phyloP scores from a whole-genome alignment of 2,797 vertebrate genomes.

The Diplodus puntazzo region DNA sequence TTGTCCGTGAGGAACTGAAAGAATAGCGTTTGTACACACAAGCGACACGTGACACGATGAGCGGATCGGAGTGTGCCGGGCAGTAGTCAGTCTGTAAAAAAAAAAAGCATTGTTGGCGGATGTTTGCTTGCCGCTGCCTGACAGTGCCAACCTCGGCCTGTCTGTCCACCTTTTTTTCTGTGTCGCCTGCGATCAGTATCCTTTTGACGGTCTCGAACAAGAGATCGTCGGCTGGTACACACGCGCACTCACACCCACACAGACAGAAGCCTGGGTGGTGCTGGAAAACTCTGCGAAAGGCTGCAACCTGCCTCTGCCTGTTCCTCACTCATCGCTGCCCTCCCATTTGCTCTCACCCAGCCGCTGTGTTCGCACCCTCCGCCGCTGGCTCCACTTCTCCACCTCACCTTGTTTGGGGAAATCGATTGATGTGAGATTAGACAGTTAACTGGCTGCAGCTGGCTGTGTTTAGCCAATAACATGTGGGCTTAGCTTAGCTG shows the following conservation, averaged over 20 bases:
- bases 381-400: conserved; percentile 59
- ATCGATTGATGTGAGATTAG: conserved; percentile 81
- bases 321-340: conserved; percentile 48
- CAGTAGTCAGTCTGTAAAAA: conserved; percentile 5
- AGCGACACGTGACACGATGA: conserved; percentile 49
- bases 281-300: conserved; percentile 40
- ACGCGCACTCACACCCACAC: conserved; percentile 14
- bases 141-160: conserved; percentile 8
- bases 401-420: conserved; percentile 74
- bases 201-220: conserved; percentile 31
- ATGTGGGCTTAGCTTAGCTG: conserved; percentile 62
- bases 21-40: conserved; percentile 62
- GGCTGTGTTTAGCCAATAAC: conserved; percentile 85
- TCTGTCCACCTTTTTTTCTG: conserved; percentile 29
- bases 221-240: not conserved
- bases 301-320: conserved; percentile 45
- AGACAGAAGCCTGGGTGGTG: conserved; percentile 2
- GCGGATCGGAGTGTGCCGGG: conserved; percentile 17
- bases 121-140: not conserved
- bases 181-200: conserved; percentile 38
- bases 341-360: conserved; percentile 53
- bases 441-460: conserved; percentile 82
- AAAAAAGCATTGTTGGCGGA: not conserved
- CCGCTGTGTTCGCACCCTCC: conserved; percentile 34
- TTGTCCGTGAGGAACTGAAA: conserved; percentile 80